Percentiles rank a stretch among this genome's conserved stretches.
Evolutionary conservation across 1,140 invertebrate species (phyloP).

Genomic region (Neodiprion fabricii): DNA sequence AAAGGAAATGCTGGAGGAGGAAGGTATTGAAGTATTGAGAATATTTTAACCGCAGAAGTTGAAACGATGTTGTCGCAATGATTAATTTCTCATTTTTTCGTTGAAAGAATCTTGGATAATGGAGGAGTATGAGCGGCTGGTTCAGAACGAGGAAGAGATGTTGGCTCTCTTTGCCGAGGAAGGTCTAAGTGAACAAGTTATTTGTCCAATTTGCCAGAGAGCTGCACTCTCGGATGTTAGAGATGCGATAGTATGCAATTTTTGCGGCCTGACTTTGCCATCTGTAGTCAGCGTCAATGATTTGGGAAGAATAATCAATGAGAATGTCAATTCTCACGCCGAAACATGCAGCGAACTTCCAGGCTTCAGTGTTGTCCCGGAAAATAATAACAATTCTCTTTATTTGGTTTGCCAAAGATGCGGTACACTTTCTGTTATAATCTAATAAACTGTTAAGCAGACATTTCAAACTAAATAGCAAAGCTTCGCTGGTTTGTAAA

Average conservation of each 20-base stretch:
- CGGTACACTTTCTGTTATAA: slow-evolving; percentile 25
- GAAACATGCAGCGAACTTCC: slow-evolving; percentile 35
- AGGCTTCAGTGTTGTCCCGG: slow-evolving; percentile 38
- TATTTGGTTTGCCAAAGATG: slow-evolving; percentile 47
- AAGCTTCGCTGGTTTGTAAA: background rate
- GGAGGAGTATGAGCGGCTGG: slow-evolving; percentile 50
- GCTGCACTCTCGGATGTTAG: slow-evolving; percentile 31
- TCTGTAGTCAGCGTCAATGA: slow-evolving; percentile 30
- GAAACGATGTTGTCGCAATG: slow-evolving; percentile 14
- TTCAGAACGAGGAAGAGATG: slow-evolving; percentile 44
- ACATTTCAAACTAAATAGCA: slow-evolving; percentile 3
- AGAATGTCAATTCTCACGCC: slow-evolving; percentile 39
- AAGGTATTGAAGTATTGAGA: slow-evolving; percentile 30
- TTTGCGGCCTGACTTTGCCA: slow-evolving; percentile 42
- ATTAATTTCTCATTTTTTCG: background rate
- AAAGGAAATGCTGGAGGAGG: slow-evolving; percentile 35
- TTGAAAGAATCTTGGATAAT: slow-evolving; percentile 53
- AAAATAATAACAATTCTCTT: slow-evolving; percentile 36
- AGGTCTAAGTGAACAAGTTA: slow-evolving; percentile 30
- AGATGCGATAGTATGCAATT: slow-evolving; percentile 35
- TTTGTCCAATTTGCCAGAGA: slow-evolving; percentile 52
- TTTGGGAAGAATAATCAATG: slow-evolving; percentile 36
- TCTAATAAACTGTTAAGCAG: background rate
- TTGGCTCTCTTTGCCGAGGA: slow-evolving; percentile 32
- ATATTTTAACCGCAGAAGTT: background rate